phyloP scores from a whole-genome alignment of 2,113 vertebrate genomes.

The Antechinus stuartii region DNA sequence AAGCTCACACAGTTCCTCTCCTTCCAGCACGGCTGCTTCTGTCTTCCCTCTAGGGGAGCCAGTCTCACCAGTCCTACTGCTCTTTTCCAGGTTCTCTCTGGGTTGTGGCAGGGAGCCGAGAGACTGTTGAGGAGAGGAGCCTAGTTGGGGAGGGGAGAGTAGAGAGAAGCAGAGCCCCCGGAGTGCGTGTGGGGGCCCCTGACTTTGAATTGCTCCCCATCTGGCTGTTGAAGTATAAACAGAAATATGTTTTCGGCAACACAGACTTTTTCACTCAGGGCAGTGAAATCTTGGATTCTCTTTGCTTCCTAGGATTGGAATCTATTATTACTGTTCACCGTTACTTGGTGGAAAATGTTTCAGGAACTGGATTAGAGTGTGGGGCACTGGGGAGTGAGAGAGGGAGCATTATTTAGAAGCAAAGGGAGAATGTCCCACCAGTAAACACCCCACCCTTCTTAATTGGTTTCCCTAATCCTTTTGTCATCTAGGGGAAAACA shows the following conservation, averaged over 20 bases:
- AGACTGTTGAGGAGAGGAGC: not conserved
- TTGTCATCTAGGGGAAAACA: slow-evolving; percentile 68
- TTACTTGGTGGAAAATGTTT: slow-evolving; percentile 9
- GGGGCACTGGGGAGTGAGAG: slow-evolving; percentile 1
- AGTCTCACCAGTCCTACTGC: slow-evolving; percentile 28
- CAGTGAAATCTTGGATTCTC: not conserved
- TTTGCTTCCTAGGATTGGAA: slow-evolving; percentile 6
- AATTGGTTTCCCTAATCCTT: slow-evolving; percentile 78
- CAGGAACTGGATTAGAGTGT: not conserved
- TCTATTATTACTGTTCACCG: not conserved
- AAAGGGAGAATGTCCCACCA: slow-evolving; percentile 43
- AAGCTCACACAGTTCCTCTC: not conserved
- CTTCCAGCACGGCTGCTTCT: not conserved
- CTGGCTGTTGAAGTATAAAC: slow-evolving; percentile 22
- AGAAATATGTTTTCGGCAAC: slow-evolving; percentile 37
- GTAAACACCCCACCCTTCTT: slow-evolving; percentile 62
- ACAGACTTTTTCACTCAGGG: not conserved
- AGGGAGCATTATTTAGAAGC: slow-evolving; percentile 45
- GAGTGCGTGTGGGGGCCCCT: not conserved
- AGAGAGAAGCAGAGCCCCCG: not conserved
- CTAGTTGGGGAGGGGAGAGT: not conserved
- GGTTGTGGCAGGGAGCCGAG: not conserved
- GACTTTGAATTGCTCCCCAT: slow-evolving; percentile 35
- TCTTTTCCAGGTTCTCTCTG: slow-evolving; percentile 52
- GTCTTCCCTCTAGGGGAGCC: slow-evolving; percentile 20